Percentiles rank a stretch among this genome's conserved stretches.
These are phyloP conservation scores for Mustela erminea DNA, from an alignment of 2,797 vertebrate species.

Conservation along the genomic window DNA sequence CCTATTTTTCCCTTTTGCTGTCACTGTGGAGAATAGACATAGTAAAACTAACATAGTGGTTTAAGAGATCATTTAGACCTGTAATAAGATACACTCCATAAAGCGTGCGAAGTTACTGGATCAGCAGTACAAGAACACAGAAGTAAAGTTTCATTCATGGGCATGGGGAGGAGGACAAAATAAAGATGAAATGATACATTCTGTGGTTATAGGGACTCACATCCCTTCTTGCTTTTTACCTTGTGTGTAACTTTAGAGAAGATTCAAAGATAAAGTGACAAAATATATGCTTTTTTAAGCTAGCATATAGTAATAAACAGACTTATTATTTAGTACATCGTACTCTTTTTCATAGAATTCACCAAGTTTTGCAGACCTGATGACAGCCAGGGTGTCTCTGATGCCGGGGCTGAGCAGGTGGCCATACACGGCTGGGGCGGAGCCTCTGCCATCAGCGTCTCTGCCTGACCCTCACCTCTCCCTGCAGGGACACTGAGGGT, in stretches of 20 bases:
- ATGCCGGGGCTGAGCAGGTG: accelerated
- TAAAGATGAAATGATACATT: background rate
- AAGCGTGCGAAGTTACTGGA: conserved; percentile 41
- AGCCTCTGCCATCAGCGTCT: accelerated
- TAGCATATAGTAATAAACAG: accelerated
- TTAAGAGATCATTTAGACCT: conserved; percentile 60
- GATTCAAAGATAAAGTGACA: background rate
- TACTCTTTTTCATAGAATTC: background rate
- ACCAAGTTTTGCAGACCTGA: accelerated
- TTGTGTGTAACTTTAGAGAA: background rate
- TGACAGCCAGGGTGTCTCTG: accelerated
- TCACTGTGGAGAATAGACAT: conserved; percentile 52
- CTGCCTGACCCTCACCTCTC: accelerated
- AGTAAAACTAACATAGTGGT: conserved; percentile 59
- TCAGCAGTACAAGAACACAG: background rate
- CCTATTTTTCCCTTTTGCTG: background rate
- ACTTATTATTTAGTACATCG: accelerated
- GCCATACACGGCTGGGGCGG: background rate
- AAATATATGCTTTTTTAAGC: background rate
- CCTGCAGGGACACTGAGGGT: accelerated
- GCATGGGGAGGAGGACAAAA: background rate
- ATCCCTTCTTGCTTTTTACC: background rate
- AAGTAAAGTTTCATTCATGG: background rate
- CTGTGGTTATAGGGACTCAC: background rate
- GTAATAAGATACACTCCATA: conserved; percentile 65